These are phyloP conservation scores for Lucinisca nassula DNA, from an alignment of 2,888 invertebrate species.

Conservation along the genomic window DNA sequence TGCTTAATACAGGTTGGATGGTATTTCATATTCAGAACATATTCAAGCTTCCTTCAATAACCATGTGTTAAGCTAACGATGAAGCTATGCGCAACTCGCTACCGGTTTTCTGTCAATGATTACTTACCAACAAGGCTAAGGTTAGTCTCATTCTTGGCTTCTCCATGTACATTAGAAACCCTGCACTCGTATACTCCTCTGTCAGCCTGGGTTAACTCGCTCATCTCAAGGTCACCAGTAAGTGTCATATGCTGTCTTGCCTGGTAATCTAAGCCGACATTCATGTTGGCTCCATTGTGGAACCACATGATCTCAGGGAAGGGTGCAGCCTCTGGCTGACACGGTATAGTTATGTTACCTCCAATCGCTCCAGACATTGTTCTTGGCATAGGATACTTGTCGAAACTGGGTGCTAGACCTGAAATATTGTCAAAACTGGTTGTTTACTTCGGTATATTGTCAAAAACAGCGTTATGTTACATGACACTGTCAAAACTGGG, in stretches of 20 bases:
- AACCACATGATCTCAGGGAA: constrained; percentile 94
- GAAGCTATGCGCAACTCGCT: too few relatives aligned
- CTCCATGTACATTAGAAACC: constrained; percentile 80
- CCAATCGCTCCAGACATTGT: constrained; percentile 96
- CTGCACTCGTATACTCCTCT: constrained; percentile 81
- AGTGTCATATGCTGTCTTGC: constrained; percentile 52
- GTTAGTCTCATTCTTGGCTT: constrained; percentile 71
- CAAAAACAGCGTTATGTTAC: too few relatives aligned
- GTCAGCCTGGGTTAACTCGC: constrained; percentile 84
- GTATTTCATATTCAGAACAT: too few relatives aligned
- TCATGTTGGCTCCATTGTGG: constrained; percentile 91
- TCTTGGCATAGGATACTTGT: constrained; percentile 95
- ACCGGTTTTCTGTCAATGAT: too few relatives aligned
- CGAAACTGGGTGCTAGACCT: constrained; percentile 94
- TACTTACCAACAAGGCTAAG: constrained; percentile 80
- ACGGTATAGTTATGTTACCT: constrained; percentile 96
- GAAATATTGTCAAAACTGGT: constrained; percentile 10
- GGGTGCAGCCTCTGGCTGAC: constrained; percentile 98
- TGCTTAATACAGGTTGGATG: too few relatives aligned
- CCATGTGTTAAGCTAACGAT: too few relatives aligned
- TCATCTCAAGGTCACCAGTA: constrained; percentile 91
- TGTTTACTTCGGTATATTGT: too few relatives aligned
- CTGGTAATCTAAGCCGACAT: constrained; percentile 42
- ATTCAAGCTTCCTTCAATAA: too few relatives aligned
- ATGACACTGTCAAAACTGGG: too few relatives aligned